Evolutionary conservation across 1,140 invertebrate species (phyloP).

Genomic region (Zaprionus davidi): DNA sequence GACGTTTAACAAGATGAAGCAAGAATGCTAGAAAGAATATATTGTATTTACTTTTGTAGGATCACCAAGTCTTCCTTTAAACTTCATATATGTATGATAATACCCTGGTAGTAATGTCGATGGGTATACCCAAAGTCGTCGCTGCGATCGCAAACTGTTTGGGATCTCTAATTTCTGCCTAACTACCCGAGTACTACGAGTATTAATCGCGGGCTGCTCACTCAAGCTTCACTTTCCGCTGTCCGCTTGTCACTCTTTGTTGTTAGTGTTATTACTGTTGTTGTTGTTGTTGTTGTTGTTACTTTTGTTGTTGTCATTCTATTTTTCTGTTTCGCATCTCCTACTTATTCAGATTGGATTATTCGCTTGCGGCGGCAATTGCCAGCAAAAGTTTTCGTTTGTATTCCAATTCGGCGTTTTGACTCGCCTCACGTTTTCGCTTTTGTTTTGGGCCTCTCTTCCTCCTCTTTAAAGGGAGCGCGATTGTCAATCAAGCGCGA

Average conservation of each 20-base stretch:
- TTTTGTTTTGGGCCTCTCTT: constrained; percentile 40
- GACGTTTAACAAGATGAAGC: too few relatives aligned
- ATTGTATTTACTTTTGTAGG: neutral
- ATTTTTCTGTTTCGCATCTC: constrained; percentile 39
- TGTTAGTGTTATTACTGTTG: constrained; percentile 20
- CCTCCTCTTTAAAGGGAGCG: constrained; percentile 13
- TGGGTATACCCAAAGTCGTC: neutral
- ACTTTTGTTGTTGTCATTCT: constrained; percentile 31
- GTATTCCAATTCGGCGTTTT: constrained; percentile 19
- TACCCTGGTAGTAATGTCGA: too few relatives aligned
- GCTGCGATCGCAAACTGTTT: constrained; percentile 8
- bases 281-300: constrained; percentile 12
- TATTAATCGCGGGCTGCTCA: constrained; percentile 36
- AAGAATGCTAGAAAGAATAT: neutral
- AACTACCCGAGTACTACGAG: constrained; percentile 19
- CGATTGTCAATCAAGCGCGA: constrained; percentile 46
- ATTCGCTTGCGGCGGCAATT: constrained; percentile 33
- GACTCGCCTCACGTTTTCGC: constrained; percentile 16
- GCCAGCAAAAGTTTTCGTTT: constrained; percentile 46
- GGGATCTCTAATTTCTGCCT: constrained; percentile 29
- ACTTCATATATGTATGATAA: neutral
- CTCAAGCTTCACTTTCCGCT: constrained; percentile 46
- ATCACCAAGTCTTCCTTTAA: too few relatives aligned
- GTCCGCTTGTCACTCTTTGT: constrained; percentile 38
- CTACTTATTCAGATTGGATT: constrained; percentile 51